phyloP scores from a whole-genome alignment of 2,113 vertebrate genomes.

The Ageneiosus marmoratus region DNA sequence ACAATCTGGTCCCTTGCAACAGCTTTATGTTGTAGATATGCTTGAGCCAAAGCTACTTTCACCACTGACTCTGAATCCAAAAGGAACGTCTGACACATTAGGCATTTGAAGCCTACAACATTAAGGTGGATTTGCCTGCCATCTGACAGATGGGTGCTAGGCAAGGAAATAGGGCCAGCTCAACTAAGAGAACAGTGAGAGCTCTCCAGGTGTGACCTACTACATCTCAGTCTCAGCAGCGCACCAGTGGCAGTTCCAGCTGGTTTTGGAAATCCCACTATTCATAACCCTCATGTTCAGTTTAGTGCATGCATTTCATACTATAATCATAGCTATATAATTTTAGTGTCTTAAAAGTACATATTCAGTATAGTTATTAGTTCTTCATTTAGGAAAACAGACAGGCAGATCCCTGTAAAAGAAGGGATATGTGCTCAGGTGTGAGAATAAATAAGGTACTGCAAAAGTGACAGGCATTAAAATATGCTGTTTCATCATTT shows the following conservation, averaged over 20 bases:
- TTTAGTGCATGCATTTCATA: background rate
- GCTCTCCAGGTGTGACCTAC: slow-evolving; percentile 46
- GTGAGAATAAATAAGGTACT: background rate
- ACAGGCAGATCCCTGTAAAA: background rate
- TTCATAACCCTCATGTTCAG: background rate
- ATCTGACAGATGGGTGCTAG: slow-evolving; percentile 52
- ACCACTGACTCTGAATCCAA: slow-evolving; percentile 41
- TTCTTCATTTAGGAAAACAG: background rate
- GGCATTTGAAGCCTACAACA: slow-evolving; percentile 51
- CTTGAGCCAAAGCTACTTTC: slow-evolving; percentile 33
- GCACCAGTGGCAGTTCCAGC: slow-evolving; percentile 15
- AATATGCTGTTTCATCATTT: background rate
- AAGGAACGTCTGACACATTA: slow-evolving; percentile 47
- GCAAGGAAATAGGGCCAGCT: slow-evolving; percentile 49
- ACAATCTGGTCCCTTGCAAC: background rate
- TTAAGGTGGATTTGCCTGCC: slow-evolving; percentile 62
- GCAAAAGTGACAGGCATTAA: background rate
- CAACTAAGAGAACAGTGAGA: slow-evolving; percentile 34
- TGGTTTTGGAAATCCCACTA: slow-evolving; percentile 6
- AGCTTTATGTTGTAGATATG: slow-evolving; percentile 35
- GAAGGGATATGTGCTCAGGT: background rate
- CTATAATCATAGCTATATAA: background rate
- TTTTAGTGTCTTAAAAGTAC: background rate
- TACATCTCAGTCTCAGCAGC: slow-evolving; percentile 19
- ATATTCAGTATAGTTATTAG: background rate